Conservation (phyloP, 2,113 vertebrate species). For the Otocyon megalotis region DNA sequence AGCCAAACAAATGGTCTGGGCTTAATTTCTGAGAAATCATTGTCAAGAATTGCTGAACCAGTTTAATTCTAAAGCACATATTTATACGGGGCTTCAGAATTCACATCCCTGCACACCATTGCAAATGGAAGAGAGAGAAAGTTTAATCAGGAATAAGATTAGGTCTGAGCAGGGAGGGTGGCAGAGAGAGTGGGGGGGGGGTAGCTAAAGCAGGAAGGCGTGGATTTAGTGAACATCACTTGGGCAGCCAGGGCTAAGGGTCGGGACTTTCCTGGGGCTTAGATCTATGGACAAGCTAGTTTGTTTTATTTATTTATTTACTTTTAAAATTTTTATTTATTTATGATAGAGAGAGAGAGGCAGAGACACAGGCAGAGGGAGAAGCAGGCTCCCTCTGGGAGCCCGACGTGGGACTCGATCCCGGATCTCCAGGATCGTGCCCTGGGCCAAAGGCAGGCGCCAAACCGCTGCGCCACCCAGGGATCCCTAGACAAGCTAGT, state of each 20-base stretch:
- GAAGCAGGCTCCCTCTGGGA: too few species aligned
- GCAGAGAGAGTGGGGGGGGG: not conserved
- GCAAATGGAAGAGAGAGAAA: conserved; percentile 79
- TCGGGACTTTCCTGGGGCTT: conserved; percentile 32
- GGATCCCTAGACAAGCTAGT: too few species aligned
- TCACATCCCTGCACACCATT: conserved; percentile 69
- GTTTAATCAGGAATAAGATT: conserved; percentile 86
- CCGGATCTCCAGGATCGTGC: too few species aligned
- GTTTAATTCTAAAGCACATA: conserved; percentile 86
- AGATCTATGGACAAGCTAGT: not conserved
- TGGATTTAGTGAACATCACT: conserved; percentile 59
- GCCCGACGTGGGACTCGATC: too few species aligned
- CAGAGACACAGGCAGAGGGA: too few species aligned
- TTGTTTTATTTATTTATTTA: too few species aligned
- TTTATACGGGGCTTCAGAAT: conserved; percentile 84
- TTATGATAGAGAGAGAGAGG: too few species aligned
- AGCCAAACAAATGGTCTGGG: conserved; percentile 85
- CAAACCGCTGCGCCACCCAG: too few species aligned
- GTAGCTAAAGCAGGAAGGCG: conserved; percentile 66
- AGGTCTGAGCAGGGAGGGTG: conserved; percentile 72
- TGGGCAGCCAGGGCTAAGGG: not conserved
- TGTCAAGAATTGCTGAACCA: conserved; percentile 86
- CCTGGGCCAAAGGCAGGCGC: too few species aligned
- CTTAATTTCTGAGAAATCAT: conserved; percentile 87
- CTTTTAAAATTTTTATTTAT: too few species aligned